Evolutionary conservation across 1,140 invertebrate species (phyloP).

Genomic region (Dendrolimus punctatus): DNA sequence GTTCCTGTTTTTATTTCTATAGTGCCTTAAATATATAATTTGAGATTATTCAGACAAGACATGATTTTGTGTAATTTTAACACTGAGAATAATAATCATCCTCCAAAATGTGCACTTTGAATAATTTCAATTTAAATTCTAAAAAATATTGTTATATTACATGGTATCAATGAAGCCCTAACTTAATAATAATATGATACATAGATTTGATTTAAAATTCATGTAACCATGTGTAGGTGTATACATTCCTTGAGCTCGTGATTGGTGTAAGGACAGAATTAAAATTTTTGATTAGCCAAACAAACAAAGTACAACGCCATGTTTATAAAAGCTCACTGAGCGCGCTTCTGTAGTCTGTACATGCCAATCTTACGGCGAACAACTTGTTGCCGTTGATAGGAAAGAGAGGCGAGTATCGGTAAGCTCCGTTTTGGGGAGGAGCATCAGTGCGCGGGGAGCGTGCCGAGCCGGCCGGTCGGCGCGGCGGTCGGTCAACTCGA

Average conservation of each 20-base stretch:
- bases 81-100: no score
- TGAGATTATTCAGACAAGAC: no score
- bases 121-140: no score
- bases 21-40: no score
- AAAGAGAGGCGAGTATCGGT: slow-evolving; percentile 42
- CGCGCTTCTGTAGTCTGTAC: slow-evolving; percentile 54
- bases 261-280: slow-evolving; percentile 26
- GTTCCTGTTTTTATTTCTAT: no score
- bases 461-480: slow-evolving; percentile 44
- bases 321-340: slow-evolving; percentile 68
- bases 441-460: slow-evolving; percentile 49
- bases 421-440: slow-evolving; percentile 56
- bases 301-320: slow-evolving; percentile 64
- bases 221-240: slow-evolving; percentile 4
- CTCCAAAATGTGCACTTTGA: background rate
- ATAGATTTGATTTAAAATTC: background rate
- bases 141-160: no score
- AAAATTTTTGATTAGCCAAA: slow-evolving; percentile 64
- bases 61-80: no score
- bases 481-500: slow-evolving; percentile 52
- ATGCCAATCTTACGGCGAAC: slow-evolving; percentile 66
- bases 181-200: no score
- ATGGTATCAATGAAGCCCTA: no score
- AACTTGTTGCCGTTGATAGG: slow-evolving; percentile 64
- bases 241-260: slow-evolving; percentile 26